Base-by-base conservation (phyloP, 2,888 invertebrate genomes). In the Melanostoma scalare region DNA sequence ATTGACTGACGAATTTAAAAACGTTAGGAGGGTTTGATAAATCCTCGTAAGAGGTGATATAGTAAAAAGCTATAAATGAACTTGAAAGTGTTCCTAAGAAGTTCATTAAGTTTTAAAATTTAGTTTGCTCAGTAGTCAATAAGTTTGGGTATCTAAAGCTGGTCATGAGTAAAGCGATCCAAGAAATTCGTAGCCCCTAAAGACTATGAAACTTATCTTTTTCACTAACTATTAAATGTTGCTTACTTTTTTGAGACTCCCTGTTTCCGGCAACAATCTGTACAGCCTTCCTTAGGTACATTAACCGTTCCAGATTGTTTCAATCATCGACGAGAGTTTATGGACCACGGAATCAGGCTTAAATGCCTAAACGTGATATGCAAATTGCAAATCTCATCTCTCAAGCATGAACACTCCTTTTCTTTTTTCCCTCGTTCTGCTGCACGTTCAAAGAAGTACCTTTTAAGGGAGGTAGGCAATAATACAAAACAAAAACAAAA, bases 331-430 rank as follows among this genome's bases (percentile, higher is more conserved):
- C 68, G 33, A 63, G 53, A 78, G 82, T 82, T 82, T 82, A 82
- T 82, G 78, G 69, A 82, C 73, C 82, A 82, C 73, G 82, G 73
- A 78, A 68, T 82, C 78, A 31, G 52, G 68, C 82, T 82, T 82
- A 82, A 82, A 82, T 82, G 68, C 68, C 78, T 69, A 61, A 82
- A 82, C 82, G 82, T 82, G 82, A 82, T 82, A 82, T 82, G 82
- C 82, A 82, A 82, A 78, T 82, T 78, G 56, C 63, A 78, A 78
- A 78, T 74, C 82, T 74, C 78, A 78, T 78, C 68, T 69, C 63
- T 9, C 20, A 33, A 58, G 40, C 67, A 38, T n/a, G 58, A 58
- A 77, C 44, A 58, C 3, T 10, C 52, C 10, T 52, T 52, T 53
- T 36, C 48, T 48, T 48, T 9, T 33, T 30, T 9, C 8, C 31